Base-by-base conservation (phyloP, 2,797 vertebrate genomes). In the Pseudopleuronectes americanus region DNA sequence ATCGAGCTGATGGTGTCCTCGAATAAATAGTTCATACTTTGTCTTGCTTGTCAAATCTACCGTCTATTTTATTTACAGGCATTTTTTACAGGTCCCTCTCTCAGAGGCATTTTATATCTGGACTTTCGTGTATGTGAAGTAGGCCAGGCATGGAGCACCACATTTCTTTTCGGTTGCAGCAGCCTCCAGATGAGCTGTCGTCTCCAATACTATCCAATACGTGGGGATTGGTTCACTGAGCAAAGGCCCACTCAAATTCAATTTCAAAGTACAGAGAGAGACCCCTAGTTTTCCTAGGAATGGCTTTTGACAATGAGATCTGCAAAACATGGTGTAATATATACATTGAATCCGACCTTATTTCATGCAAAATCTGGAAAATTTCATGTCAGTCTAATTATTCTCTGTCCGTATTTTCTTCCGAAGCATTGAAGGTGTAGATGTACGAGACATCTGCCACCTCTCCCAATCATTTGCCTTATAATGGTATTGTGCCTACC, bases 161-260 rank as follows among this genome's bases (percentile, higher is more conserved):
- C 74, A 80, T 87, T 86, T 79, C 78, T 71, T 63, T 80, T 64
- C 74, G 75, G 36, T 75, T 69, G 48, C 70, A 49, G 57, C 59
- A 62, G 64, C 78, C 66, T 77, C 47, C 57, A 87, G 84, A 88
- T 86, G 81, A 93, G 86, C 80, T 89, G 88, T 90, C 81, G 4
- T 66, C 63, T 81, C 62, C 70, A 89, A 88, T 91, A 64, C 75
- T 67, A 76, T 84, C 75, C n/a, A n/a, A n/a, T n/a, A n/a, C n/a
- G n/a, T 87, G 76, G 49, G 52, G 36, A 79, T 71, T 71, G 63
- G 69, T 68, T 64, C 28, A n/a, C 64, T 22, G 45, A 60, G 74
- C 63, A 81, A 74, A 54, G 24, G 61, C 56, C 68, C 41, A 31
- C 77, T 84, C 79, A 58, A 83, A 84, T 89, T 84, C 66, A 81